Percentiles rank a stretch among this genome's conserved stretches.
Evolutionary conservation across 2,888 invertebrate genomes (phyloP).

Genomic region (Dioctria rufipes): DNA sequence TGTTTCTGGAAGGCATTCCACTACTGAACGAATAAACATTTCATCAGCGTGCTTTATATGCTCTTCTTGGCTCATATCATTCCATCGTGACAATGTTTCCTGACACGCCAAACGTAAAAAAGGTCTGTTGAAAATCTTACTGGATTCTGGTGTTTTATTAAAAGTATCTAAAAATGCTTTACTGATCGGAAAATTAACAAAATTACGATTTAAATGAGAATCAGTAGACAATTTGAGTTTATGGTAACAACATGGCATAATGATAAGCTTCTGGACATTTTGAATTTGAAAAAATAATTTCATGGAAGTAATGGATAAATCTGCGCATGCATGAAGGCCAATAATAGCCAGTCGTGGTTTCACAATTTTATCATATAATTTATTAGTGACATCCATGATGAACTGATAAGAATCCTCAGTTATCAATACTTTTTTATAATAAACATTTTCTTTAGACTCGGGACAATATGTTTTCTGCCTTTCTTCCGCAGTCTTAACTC

Average conservation of each 20-base stretch:
- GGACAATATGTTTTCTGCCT: constrained; percentile 75
- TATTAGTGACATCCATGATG: constrained; percentile 71
- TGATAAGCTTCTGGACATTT: constrained; percentile 74
- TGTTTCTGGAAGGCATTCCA: constrained; percentile 75
- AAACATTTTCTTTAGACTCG: constrained; percentile 73
- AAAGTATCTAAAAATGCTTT: constrained; percentile 59
- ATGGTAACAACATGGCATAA: constrained; percentile 88
- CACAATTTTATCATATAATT: constrained; percentile 62
- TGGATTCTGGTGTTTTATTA: constrained; percentile 67
- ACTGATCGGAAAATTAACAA: constrained; percentile 81
- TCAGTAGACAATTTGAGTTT: constrained; percentile 72
- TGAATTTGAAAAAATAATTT: constrained; percentile 77
- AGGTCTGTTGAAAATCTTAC: constrained; percentile 74
- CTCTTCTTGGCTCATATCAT: constrained; percentile 70
- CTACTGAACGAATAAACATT: constrained; percentile 76
- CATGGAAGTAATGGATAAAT: constrained; percentile 80
- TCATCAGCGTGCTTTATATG: constrained; percentile 71
- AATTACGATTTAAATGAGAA: constrained; percentile 64
- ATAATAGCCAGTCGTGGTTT: constrained; percentile 68
- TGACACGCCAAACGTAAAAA: constrained; percentile 84
- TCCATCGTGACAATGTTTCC: constrained; percentile 75
- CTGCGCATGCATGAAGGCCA: constrained; percentile 86
- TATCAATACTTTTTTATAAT: constrained; percentile 76
- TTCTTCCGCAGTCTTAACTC: constrained; percentile 74
- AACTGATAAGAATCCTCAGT: constrained; percentile 72